Base-by-base conservation (phyloP, 2,888 invertebrate genomes). In the Pyrgus malvae region DNA sequence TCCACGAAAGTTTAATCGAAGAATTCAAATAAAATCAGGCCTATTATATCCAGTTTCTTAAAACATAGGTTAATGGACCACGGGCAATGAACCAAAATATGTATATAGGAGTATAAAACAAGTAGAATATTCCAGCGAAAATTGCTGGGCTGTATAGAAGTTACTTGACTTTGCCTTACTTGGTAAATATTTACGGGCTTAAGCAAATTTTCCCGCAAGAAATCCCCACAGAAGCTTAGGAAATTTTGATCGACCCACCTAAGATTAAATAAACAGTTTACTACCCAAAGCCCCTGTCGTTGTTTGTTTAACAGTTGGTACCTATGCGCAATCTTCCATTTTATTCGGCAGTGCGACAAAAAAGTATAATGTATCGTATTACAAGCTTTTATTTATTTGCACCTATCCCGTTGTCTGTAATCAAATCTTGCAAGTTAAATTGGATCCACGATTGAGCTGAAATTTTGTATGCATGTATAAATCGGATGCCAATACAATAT, bases 101-200 rank as follows among this genome's bases (percentile, higher is more conserved):
- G 27, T 27, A 42, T 42, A 27, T 27, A 27, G 14, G 42, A 6
- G 16, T 27, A 31, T 11, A 44, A 31, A 44, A 25, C 3, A 27
- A 42, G 29, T 11, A 12, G n/a, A 29, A 29, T 19, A 19, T 38
- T 38, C 25, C 51, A 35, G 27, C 17, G n/a, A 51, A 42, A 35
- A 35, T 51, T 11, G 35, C 35, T 19, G 9, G 35, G 21, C 19
- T 12, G 23, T 25, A 12, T 27, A 16, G 49, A 49, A 51, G n/a
- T 44, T 51, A 44, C 27, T 33, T 35, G 27, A 44, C 44, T 23
- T 37, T 23, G 27, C 41, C 23, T 19, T 37, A 12, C 25, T 51
- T 44, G 9, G 44, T 37, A 51, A 44, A 51, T 51, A 44, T 51
- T 51, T 51, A 51, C 44, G n/a, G 35, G 17, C 44, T 44, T 51